Evolutionary conservation across 2,113 vertebrate genomes (phyloP), one percentile per base, ranked within the genome.

Genomic region (Podarcis cretensis): DNA sequence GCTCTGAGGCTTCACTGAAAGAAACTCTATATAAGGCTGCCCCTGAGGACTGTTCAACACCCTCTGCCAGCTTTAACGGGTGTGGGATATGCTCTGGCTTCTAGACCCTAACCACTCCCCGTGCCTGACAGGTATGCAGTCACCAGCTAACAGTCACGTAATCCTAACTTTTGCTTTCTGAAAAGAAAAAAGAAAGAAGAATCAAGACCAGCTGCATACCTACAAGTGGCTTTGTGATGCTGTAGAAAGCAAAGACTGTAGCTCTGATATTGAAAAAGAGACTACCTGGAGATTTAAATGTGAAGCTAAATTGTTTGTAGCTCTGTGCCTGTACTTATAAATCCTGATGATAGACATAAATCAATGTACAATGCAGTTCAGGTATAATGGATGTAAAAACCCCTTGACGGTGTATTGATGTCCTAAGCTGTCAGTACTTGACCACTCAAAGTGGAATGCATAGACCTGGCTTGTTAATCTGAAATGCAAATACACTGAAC

Each of bases 401-500:
- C n/a, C 16, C 35, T 37, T 87, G 40, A 89, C 10, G 90, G 89
- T 20, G 1, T 66, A 90, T 71, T 84, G 75, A 73, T 89, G 57
- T 80, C 83, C 89, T 92, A 91, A 94, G 6, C 21, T 79, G 86
- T 87, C 86, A 83, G 84, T 76, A 91, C 71, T 85, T 94, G 89
- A 74, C 9, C 87, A 21, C 43, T 59, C 89, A 81, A 94, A 86
- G 65, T 32, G 87, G 65, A 89, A 43, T 86, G 6, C 40, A 27
- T 23, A 91, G 77, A 86, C 77, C 57, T 87, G n/a, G 81, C 30
- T 93, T 71, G 48, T 85, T 92, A 92, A 93, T 94, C 35, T 92
- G 75, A 93, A 94, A 89, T 93, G 88, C 81, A 93, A 89, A 94
- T 87, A 48, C 2, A 0, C 68, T 81, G 76, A 75, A 78, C 27